A percentile compares a stretch with the other conserved stretches of the same genome.
These are phyloP conservation scores for Bergia puertoricense DNA, from an alignment of 92 coral and sea anemone genomes.

Conservation along the genomic window DNA sequence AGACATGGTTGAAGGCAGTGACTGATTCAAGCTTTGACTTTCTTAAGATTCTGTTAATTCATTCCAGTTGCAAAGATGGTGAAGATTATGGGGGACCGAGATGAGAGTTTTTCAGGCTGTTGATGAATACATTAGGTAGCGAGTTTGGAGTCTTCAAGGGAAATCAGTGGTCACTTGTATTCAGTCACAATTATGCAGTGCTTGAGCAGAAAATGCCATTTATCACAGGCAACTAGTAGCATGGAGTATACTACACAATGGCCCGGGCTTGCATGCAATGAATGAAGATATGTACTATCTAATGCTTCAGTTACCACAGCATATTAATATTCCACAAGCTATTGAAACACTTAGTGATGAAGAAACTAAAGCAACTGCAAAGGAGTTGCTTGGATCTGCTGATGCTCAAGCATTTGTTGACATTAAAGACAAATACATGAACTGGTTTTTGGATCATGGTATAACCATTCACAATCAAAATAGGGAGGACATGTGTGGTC, in stretches of 20 bases:
- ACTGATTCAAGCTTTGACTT: conserved; percentile 43
- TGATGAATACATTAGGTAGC: conserved; percentile 20
- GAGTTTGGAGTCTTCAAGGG: conserved; percentile 47
- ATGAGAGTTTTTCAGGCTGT: conserved; percentile 37
- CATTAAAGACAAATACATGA: conserved; percentile 37
- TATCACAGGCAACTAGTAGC: conserved; percentile 38
- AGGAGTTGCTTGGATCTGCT: conserved; percentile 42
- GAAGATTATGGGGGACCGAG: conserved; percentile 40
- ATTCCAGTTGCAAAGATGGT: conserved; percentile 32
- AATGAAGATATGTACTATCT: conserved; percentile 40
- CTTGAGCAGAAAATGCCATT: conserved; percentile 35
- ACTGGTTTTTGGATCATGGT: conserved; percentile 46
- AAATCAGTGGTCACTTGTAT: conserved; percentile 10
- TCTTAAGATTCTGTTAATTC: conserved; percentile 11
- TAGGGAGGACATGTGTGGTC: conserved; percentile 39
- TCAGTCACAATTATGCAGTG: conserved; percentile 37
- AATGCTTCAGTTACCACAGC: conserved; percentile 42
- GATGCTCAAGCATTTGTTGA: conserved; percentile 30
- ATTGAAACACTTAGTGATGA: conserved; percentile 40
- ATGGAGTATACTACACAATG: conserved; percentile 42
- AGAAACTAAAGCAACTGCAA: conserved; percentile 33
- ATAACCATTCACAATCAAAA: conserved; percentile 37
- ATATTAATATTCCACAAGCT: conserved; percentile 33
- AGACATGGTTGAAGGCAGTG: conserved; percentile 36
- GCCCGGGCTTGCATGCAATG: conserved; percentile 42